Conservation (phyloP, 2,797 vertebrate species). For the Otolemur crassicaudatus region DNA sequence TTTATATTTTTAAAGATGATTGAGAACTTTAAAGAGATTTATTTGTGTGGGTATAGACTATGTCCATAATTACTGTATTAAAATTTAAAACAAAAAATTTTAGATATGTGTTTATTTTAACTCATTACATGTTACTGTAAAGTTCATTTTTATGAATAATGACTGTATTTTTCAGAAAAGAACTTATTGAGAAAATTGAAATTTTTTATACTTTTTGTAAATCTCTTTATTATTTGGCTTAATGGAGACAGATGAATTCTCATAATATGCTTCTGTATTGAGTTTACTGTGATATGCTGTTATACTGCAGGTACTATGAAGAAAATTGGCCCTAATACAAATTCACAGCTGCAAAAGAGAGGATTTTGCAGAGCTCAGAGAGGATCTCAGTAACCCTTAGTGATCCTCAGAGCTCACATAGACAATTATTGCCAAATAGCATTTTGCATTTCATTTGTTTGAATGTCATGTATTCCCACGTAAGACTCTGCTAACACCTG, state of each 20-base stretch:
- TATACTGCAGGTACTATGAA: neutral
- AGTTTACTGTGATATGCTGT: neutral
- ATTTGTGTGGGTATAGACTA: neutral
- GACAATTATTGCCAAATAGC: neutral
- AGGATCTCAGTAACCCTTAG: neutral
- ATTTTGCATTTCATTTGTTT: conserved; percentile 33
- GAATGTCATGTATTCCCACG: neutral
- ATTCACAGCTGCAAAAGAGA: conserved; percentile 2
- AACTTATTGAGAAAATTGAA: neutral
- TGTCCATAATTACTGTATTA: neutral
- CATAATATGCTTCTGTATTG: conserved; percentile 10
- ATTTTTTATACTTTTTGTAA: neutral
- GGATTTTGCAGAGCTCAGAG: neutral
- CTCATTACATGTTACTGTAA: neutral
- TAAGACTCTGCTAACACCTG: neutral
- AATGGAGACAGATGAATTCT: neutral
- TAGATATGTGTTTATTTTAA: neutral
- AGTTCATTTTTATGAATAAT: neutral
- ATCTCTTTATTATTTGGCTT: neutral
- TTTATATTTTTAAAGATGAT: conserved; percentile 5
- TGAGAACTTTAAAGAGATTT: neutral
- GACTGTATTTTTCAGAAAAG: neutral
- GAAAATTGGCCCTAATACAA: neutral
- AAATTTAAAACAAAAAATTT: neutral
- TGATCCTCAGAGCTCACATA: neutral